Evolutionary conservation across 2,888 invertebrate species (phyloP), one percentile per base, ranked within the genome.

Genomic region (Dromius quadrimaculatus): DNA sequence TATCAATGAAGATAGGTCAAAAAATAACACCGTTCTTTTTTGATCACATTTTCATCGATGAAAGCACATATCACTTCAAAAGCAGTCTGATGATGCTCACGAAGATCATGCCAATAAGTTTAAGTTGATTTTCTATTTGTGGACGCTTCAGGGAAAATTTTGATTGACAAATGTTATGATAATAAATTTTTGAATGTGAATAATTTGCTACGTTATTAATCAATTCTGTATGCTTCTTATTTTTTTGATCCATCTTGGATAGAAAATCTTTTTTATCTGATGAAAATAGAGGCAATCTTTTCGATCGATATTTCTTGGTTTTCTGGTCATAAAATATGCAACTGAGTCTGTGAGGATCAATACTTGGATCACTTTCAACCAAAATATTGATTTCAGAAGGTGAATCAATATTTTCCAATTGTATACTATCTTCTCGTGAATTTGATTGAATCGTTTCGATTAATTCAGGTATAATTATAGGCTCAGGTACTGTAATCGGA

Each of bases 1-100:
- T n/a, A 34, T 73, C 74, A 73, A 71, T 74, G 75, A 17, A 76
- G 57, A 75, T 75, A 75, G 34, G 68, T 72, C n/a, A 74, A 71
- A 64, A 76, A 76, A 65, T 71, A 78, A 75, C 74, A 74, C 2
- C 75, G 74, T 38, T 74, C 73, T 74, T 76, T 76, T 20, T 76
- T 63, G 41, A 77, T 76, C 19, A 76, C 64, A 65, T 76, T 73
- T 75, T 76, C 72, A 64, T 75, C 28, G 13, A 75, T 74, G 66
- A 75, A 71, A 41, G 13, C 20, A 72, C 73, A 64, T 17, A 76
- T 71, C 75, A 74, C 73, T 62, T 75, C 71, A 73, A 77, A 76
- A 75, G 41, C 74, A 59, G 20, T 34, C 76, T 73, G 74, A 71
- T 77, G 76, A 34, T 73, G 71, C 28, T 75, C 64, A 64, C 75